Conservation (phyloP, 1,140 invertebrate genomes). For the Lordiphosa mommai region DNA sequence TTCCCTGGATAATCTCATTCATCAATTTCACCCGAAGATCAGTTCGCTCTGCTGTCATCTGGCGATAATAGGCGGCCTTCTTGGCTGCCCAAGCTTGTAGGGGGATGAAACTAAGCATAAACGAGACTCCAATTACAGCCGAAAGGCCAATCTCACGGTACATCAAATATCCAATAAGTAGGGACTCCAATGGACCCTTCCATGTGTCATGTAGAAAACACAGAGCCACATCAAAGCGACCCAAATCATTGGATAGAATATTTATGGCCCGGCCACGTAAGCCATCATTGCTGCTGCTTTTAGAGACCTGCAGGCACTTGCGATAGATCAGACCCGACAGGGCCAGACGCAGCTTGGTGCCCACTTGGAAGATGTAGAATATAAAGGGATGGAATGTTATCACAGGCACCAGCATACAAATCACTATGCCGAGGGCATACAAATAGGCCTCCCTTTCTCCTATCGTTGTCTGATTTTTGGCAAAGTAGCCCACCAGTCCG, state of each 20-base stretch:
- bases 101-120: slow-evolving; percentile 91
- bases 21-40: slow-evolving; percentile 92
- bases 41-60: slow-evolving; percentile 82
- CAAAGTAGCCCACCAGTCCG: slow-evolving; percentile 86
- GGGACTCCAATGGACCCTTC: slow-evolving; percentile 88
- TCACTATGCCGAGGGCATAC: slow-evolving; percentile 85
- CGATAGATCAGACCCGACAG: slow-evolving; percentile 91
- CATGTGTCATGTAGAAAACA: slow-evolving; percentile 85
- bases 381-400: slow-evolving; percentile 90
- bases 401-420: slow-evolving; percentile 83
- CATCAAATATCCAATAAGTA: slow-evolving; percentile 87
- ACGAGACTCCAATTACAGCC: slow-evolving; percentile 87
- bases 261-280: slow-evolving; percentile 93
- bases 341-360: slow-evolving; percentile 88
- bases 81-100: slow-evolving; percentile 89
- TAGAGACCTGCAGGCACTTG: slow-evolving; percentile 86
- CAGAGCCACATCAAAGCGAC: slow-evolving; percentile 85
- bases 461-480: slow-evolving; percentile 79
- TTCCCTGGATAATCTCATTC: slow-evolving; percentile 90
- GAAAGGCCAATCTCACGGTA: slow-evolving; percentile 87
- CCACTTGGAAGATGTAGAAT: slow-evolving; percentile 86
- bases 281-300: slow-evolving; percentile 87
- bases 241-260: slow-evolving; percentile 91
- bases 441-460: slow-evolving; percentile 83
- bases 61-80: slow-evolving; percentile 83